Conservation (phyloP, 1,140 invertebrate species). For the Dendrolimus kikuchii region DNA sequence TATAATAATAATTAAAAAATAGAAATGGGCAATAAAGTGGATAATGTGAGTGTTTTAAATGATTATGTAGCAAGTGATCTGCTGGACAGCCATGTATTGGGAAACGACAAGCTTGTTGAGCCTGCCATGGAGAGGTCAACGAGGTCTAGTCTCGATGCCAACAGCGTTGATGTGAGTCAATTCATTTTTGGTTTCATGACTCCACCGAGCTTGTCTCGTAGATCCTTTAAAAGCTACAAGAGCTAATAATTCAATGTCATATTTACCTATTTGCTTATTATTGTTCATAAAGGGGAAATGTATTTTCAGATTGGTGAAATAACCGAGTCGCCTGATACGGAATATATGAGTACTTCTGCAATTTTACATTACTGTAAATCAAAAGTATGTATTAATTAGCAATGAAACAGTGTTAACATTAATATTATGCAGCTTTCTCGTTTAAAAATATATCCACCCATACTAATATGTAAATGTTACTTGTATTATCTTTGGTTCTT, state of each 20-base stretch:
- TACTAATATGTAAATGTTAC: no score
- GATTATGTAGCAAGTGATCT: constrained; percentile 61
- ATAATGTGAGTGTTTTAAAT: constrained; percentile 52
- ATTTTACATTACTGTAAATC: constrained; percentile 84
- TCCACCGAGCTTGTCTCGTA: no score
- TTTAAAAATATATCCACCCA: no score
- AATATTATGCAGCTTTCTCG: no score
- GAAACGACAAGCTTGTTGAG: constrained; percentile 46
- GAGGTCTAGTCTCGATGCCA: constrained; percentile 55
- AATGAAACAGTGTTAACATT: no score
- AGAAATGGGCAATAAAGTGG: constrained; percentile 60
- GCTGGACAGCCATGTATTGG: constrained; percentile 62
- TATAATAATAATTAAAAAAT: constrained; percentile 44
- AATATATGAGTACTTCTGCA: constrained; percentile 81
- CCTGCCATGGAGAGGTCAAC: constrained; percentile 55
- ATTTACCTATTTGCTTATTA: no score
- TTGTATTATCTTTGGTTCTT: no score
- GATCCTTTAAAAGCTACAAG: no score
- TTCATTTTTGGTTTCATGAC: constrained; percentile 4
- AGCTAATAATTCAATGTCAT: no score
- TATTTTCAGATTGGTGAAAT: constrained; percentile 76
- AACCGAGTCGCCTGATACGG: constrained; percentile 76
- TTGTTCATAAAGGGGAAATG: neutral
- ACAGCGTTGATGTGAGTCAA: constrained; percentile 64
- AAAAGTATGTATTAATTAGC: constrained; percentile 65